phyloP scores from a whole-genome alignment of 2,113 vertebrate species.

The Neolamprologus fasciatus region DNA sequence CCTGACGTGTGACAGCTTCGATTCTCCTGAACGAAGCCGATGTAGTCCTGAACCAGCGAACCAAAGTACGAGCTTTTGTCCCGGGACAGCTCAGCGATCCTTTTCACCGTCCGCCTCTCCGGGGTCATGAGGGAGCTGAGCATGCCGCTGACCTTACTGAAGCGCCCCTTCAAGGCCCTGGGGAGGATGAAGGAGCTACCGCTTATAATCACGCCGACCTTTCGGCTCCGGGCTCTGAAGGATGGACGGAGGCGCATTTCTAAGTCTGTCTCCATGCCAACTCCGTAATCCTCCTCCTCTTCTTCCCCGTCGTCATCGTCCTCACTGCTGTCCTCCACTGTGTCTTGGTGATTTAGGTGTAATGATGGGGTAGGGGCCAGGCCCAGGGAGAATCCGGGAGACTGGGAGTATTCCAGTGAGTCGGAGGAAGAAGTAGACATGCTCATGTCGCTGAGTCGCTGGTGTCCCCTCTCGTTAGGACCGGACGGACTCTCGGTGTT shows the following conservation, averaged over 20 bases:
- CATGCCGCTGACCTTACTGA: conserved; percentile 86
- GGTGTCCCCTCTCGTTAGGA: conserved; percentile 62
- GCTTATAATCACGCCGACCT: conserved; percentile 41
- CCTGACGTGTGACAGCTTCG: conserved; percentile 86
- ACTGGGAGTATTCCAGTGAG: conserved; percentile 81
- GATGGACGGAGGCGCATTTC: conserved; percentile 79
- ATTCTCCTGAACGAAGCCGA: conserved; percentile 92
- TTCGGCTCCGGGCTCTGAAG: conserved; percentile 76
- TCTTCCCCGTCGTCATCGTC: conserved; percentile 80
- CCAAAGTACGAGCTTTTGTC: conserved; percentile 93
- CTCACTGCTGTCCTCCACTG: conserved; percentile 79
- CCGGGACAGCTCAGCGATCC: conserved; percentile 80
- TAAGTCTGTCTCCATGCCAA: conserved; percentile 81
- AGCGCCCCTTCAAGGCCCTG: conserved; percentile 82
- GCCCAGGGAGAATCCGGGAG: conserved; percentile 76
- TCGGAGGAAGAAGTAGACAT: conserved; percentile 91
- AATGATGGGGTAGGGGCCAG: conserved; percentile 66
- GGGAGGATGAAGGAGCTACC: conserved; percentile 80
- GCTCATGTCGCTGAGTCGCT: conserved; percentile 89
- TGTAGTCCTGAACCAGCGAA: conserved; percentile 90
- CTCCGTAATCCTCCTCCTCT: conserved; percentile 83
- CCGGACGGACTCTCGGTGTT: background rate
- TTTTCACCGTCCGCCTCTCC: conserved; percentile 82
- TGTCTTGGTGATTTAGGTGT: conserved; percentile 57
- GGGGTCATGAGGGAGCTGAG: conserved; percentile 90